Conservation (phyloP, 2,888 invertebrate genomes). For the Auanema sp. region DNA sequence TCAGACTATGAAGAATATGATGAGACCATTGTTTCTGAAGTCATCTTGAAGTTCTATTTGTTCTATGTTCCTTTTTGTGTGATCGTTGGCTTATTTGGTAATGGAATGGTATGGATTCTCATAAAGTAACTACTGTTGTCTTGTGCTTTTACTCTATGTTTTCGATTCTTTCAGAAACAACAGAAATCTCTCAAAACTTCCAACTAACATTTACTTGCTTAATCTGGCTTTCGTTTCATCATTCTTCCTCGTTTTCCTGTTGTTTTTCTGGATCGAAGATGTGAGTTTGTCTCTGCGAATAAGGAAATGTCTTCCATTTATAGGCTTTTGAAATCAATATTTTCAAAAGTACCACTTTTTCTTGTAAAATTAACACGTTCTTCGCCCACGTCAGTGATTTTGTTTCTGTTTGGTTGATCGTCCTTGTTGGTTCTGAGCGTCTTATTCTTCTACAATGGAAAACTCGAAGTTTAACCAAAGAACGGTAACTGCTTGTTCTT, state of each 20-base stretch:
- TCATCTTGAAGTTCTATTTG: constrained; percentile 40
- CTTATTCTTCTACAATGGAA: constrained; percentile 48
- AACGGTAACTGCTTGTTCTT: constrained; percentile 26
- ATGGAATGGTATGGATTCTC: constrained; percentile 58
- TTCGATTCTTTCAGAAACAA: constrained; percentile 45
- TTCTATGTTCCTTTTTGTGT: constrained; percentile 59
- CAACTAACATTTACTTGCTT: constrained; percentile 48
- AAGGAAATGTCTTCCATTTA: background rate
- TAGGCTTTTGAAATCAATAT: background rate
- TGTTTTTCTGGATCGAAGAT: constrained; percentile 61
- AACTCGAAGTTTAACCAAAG: constrained; percentile 36
- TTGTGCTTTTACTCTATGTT: background rate
- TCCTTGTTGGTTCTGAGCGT: constrained; percentile 55
- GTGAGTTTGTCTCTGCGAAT: constrained; percentile 19
- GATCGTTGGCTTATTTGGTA: constrained; percentile 58
- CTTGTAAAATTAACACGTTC: constrained; percentile 44
- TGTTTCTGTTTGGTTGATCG: constrained; percentile 58
- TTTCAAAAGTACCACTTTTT: constrained; percentile 27
- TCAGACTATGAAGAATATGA: no score
- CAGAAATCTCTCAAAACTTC: constrained; percentile 50
- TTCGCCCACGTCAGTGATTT: constrained; percentile 60
- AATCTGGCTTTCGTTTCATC: constrained; percentile 54
- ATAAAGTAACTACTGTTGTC: constrained; percentile 41
- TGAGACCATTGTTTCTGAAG: constrained; percentile 24
- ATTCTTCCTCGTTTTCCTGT: constrained; percentile 52